A percentile compares a stretch with the other conserved stretches of the same genome.
Evolutionary conservation across 2,888 invertebrate species (phyloP).

Genomic region (Horisme vitalbata): DNA sequence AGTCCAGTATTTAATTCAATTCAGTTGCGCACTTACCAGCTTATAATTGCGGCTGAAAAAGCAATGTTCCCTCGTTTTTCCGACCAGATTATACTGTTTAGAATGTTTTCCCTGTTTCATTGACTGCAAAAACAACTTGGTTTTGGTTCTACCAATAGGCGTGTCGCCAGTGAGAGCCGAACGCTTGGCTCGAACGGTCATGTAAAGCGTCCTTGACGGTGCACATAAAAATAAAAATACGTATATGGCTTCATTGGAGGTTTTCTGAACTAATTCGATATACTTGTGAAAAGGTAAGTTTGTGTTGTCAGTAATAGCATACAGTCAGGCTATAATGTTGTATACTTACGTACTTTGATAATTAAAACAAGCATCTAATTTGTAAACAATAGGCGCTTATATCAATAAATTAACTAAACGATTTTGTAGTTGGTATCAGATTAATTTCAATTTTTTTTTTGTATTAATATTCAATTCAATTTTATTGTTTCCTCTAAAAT

Average conservation of each 20-base stretch:
- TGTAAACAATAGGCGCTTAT: slow-evolving; percentile 4
- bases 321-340: background rate
- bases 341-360: no score
- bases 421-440: no score
- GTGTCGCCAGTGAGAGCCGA: slow-evolving; percentile 60
- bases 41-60: background rate
- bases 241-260: slow-evolving; percentile 49
- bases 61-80: slow-evolving; percentile 3
- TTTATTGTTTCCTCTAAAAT: no score
- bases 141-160: slow-evolving; percentile 36
- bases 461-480: no score
- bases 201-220: slow-evolving; percentile 35
- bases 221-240: slow-evolving; percentile 48
- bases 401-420: no score
- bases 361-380: background rate
- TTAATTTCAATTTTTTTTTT: no score
- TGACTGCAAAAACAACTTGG: slow-evolving; percentile 6
- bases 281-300: slow-evolving; percentile 20
- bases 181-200: slow-evolving; percentile 54
- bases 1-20: no score
- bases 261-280: slow-evolving; percentile 27
- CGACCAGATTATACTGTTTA: background rate
- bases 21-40: no score
- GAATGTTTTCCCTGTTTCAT: slow-evolving; percentile 6
- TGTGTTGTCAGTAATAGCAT: background rate